phyloP scores from a whole-genome alignment of 2,888 invertebrate genomes.

The Nomada fabriciana region DNA sequence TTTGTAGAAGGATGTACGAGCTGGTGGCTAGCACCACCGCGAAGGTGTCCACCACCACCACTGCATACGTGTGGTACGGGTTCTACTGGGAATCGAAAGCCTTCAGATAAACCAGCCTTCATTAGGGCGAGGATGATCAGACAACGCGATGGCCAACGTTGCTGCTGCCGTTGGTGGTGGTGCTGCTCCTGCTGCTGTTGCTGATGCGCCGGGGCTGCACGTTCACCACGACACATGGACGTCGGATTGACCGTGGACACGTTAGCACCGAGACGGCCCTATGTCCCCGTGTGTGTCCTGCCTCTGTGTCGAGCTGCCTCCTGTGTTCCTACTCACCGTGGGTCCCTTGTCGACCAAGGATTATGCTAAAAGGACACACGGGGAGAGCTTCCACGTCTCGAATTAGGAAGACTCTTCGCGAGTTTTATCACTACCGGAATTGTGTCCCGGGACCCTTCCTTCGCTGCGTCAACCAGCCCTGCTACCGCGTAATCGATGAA shows the following conservation, averaged over 20 bases:
- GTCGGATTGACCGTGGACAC: constrained; percentile 75
- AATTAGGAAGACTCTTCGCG: constrained; percentile 73
- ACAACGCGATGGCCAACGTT: constrained; percentile 82
- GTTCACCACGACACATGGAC: constrained; percentile 70
- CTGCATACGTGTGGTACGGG: constrained; percentile 82
- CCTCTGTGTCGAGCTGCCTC: constrained; percentile 60
- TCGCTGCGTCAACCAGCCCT: constrained; percentile 42
- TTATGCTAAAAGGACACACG: constrained; percentile 82
- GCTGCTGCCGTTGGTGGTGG: constrained; percentile 68
- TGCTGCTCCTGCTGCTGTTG: constrained; percentile 64
- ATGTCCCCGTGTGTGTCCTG: constrained; percentile 71
- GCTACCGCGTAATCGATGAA: constrained; percentile 58
- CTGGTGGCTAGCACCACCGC: constrained; percentile 80
- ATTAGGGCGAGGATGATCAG: constrained; percentile 84
- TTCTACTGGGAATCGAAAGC: constrained; percentile 84
- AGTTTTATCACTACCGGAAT: constrained; percentile 65
- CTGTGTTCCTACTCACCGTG: constrained; percentile 70
- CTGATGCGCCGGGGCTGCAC: constrained; percentile 63
- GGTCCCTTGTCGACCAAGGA: constrained; percentile 77
- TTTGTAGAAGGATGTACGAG: constrained; percentile 82
- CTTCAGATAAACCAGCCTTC: constrained; percentile 84
- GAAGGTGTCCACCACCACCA: constrained; percentile 82
- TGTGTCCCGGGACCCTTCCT: constrained; percentile 41
- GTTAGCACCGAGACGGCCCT: constrained; percentile 41
- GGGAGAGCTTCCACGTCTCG: constrained; percentile 74